Evolutionary conservation across 2,888 invertebrate species (phyloP).

Genomic region (Oeneis ivallda): DNA sequence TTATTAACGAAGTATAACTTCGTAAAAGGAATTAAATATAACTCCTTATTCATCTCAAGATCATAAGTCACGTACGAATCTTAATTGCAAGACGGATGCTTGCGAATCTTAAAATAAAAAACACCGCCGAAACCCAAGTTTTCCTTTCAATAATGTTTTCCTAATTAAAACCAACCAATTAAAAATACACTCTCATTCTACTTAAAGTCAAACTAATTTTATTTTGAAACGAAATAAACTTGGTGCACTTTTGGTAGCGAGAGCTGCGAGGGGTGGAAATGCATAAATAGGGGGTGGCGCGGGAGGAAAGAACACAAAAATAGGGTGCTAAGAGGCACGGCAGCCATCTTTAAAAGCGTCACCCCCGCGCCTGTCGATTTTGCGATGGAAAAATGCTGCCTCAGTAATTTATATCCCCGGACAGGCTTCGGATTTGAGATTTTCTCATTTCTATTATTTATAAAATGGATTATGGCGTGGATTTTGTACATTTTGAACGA

Average conservation of each 20-base stretch:
- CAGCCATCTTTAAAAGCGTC: slow-evolving; percentile 66
- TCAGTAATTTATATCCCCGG: slow-evolving; percentile 42
- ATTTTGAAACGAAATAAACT: slow-evolving; percentile 47
- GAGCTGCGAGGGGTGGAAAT: slow-evolving; percentile 53
- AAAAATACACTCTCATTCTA: slow-evolving; percentile 44
- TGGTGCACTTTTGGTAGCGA: slow-evolving; percentile 56
- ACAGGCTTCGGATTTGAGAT: slow-evolving; percentile 31
- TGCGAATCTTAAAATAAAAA: slow-evolving; percentile 11
- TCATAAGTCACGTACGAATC: background rate
- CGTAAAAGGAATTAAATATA: background rate
- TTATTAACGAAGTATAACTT: background rate
- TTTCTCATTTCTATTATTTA: slow-evolving; percentile 26
- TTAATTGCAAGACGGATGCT: slow-evolving; percentile 12
- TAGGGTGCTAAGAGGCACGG: slow-evolving; percentile 69
- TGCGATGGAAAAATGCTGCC: slow-evolving; percentile 53
- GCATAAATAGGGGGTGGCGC: slow-evolving; percentile 51
- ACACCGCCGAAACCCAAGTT: slow-evolving; percentile 20
- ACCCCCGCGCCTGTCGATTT: slow-evolving; percentile 57
- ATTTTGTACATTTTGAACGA: background rate
- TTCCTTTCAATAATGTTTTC: slow-evolving; percentile 37
- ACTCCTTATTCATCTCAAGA: background rate
- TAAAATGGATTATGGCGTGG: background rate
- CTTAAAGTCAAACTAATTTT: slow-evolving; percentile 46
- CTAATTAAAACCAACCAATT: slow-evolving; percentile 45
- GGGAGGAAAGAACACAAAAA: slow-evolving; percentile 73